phyloP scores from a whole-genome alignment of 2,797 vertebrate species.

The Sebastes ruberrimus region DNA sequence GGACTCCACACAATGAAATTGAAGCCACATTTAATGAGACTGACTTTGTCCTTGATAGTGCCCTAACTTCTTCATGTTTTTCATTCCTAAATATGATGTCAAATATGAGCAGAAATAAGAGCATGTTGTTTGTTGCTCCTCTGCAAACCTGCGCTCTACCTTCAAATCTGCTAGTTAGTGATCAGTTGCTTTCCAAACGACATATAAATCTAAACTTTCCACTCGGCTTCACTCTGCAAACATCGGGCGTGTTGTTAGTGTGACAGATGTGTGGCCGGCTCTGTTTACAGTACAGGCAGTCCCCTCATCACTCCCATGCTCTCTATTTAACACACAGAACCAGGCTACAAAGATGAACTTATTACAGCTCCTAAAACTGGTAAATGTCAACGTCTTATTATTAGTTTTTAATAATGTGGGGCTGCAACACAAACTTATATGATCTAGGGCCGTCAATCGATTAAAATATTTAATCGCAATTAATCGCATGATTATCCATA shows the following conservation, averaged over 20 bases:
- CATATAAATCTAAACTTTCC: conserved; percentile 65
- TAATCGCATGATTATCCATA: too few relatives aligned
- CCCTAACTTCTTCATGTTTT: neutral
- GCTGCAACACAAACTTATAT: neutral
- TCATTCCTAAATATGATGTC: neutral
- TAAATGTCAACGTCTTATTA: neutral
- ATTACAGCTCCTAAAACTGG: neutral
- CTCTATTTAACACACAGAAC: conserved; percentile 17
- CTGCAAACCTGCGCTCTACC: too few relatives aligned
- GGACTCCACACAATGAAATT: neutral
- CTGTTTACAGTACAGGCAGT: conserved; percentile 69
- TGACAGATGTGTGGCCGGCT: conserved; percentile 60
- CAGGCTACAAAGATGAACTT: neutral
- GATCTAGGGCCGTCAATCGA: too few relatives aligned
- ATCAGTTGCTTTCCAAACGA: conserved; percentile 19
- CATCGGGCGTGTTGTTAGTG: conserved; percentile 44
- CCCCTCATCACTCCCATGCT: conserved; percentile 30
- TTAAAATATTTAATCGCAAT: too few relatives aligned
- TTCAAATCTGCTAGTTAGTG: neutral
- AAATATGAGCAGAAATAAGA: neutral
- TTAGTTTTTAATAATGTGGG: neutral
- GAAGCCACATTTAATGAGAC: neutral
- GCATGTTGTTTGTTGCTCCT: neutral
- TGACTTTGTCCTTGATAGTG: neutral
- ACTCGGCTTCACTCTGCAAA: conserved; percentile 56